Evolutionary conservation across 2,888 invertebrate genomes (phyloP), one percentile per base, ranked within the genome.

Genomic region (Osmoderma eremita): DNA sequence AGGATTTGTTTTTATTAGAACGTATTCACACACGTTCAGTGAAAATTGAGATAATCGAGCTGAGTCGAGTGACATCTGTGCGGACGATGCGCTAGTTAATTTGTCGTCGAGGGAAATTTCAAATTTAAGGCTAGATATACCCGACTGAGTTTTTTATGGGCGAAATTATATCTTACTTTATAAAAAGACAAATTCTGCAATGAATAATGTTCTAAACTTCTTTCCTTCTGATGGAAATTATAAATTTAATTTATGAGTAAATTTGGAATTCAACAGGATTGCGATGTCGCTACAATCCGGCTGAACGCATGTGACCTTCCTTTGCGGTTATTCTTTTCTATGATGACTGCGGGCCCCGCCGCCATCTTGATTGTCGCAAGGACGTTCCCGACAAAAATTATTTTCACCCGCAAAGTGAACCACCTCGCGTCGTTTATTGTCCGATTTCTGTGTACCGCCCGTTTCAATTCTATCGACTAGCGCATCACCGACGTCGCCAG

Each of bases 311-410:
- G 54, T 18, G 54, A 56, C 54, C 54, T 56, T 53, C 51, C 42
- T 30, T 49, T 48, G 36, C 48, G 63, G 49, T 10, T 62, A 38
- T 49, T 36, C 18, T 17, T 49, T 63, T 49, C 51, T 62, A 58
- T n/a, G 38, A 68, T 64, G 67, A 69, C 66, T 30, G 63, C 67
- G 61, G 66, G 67, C 18, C 20, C 22, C 49, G 20, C 18, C 56
- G 74, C 75, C 75, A 76, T 76, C 67, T 75, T 75, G 73, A 68
- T 70, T 72, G 73, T 73, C 71, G 71, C 72, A 75, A 75, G 76
- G 75, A 74, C 74, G 71, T 74, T 72, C 68, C 50, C 45, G 65
- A 70, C 13, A 13, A 68, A 62, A 69, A 71, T 70, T 71, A 65
- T 64, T 58, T 64, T 49, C 63, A 10, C 66, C 50, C n/a, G 22